Base-by-base conservation (phyloP, 2,888 invertebrate species). In the Calameuta idolon region DNA sequence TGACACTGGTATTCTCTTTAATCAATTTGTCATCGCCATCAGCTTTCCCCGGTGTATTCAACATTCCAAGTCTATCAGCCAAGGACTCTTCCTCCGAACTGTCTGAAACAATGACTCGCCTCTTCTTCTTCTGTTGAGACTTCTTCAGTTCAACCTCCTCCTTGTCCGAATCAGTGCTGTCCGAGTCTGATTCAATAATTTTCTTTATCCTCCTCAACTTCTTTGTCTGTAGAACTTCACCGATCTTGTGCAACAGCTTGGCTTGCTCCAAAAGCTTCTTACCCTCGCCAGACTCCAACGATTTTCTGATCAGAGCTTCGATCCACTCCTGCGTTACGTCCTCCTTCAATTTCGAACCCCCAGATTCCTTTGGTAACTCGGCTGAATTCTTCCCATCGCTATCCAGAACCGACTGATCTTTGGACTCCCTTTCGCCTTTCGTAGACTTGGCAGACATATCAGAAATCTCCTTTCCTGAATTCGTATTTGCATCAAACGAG, bases 151-250 rank as follows among this genome's bases (percentile, higher is more conserved):
- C 83, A 31, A 79, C n/a, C 30, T 71, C 89, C 88, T 83, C 93
- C 92, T 80, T 93, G 92, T 85, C 85, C 3, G 88, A 87, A 76
- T 82, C 84, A 30, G 84, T 87, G 12, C 86, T 86, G 11, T 94
- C 94, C 0, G 93, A 93, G 31, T 93, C 93, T 9, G 94, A 93
- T 85, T 93, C 93, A 81, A 94, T 92, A 1, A 94, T 91, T 84
- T 92, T 93, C 84, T 93, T 93, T 34, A 94, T 92, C 83, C 93
- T 94, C 83, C 94, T 94, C 84, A 93, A 93, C 76, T 94, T 92
- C 87, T 93, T 93, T 77, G 93, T 92, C 83, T 93, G 92, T 11
- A 87, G 77, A 23, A 79, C 80, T 75, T 92, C 92, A 81, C 85
- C 88, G 23, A 74, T 33, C 11, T 74, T 74, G 2, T 93, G 92